Evolutionary conservation across 2,888 invertebrate species (phyloP).

Genomic region (Sipha maydis): DNA sequence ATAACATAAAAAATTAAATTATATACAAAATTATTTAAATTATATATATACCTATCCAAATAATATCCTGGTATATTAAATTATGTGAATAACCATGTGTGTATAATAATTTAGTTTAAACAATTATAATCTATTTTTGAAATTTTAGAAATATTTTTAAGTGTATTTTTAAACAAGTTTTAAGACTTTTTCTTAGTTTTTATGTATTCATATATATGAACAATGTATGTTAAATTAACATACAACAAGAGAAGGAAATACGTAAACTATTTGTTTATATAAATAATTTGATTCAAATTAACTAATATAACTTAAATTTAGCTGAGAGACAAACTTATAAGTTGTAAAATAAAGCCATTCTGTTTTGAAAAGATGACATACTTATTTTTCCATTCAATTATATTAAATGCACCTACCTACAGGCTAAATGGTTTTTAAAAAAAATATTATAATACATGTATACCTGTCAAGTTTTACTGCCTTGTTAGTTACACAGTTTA

Average conservation of each 20-base stretch:
- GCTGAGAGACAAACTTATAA: too few species aligned
- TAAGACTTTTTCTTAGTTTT: too few species aligned
- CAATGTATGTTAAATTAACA: too few species aligned
- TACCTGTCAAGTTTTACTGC: not conserved
- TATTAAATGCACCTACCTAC: not conserved
- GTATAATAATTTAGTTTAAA: too few species aligned
- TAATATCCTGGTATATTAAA: not conserved
- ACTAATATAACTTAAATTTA: too few species aligned
- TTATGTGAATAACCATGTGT: not conserved
- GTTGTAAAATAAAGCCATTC: too few species aligned
- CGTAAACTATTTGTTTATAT: too few species aligned
- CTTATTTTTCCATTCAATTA: not conserved
- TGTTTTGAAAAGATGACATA: not conserved
- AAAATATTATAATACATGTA: not conserved
- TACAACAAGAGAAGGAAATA: too few species aligned
- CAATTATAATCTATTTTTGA: not conserved
- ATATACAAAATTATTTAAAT: constrained; percentile 10
- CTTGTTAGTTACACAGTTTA: not conserved
- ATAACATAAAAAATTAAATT: not conserved
- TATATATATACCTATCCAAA: not conserved
- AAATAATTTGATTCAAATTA: not conserved
- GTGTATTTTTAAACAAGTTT: too few species aligned
- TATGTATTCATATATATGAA: too few species aligned
- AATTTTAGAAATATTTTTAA: too few species aligned
- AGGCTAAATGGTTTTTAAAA: not conserved